Base-by-base conservation (phyloP, 2,113 vertebrate genomes). In the Mesocricetus auratus region DNA sequence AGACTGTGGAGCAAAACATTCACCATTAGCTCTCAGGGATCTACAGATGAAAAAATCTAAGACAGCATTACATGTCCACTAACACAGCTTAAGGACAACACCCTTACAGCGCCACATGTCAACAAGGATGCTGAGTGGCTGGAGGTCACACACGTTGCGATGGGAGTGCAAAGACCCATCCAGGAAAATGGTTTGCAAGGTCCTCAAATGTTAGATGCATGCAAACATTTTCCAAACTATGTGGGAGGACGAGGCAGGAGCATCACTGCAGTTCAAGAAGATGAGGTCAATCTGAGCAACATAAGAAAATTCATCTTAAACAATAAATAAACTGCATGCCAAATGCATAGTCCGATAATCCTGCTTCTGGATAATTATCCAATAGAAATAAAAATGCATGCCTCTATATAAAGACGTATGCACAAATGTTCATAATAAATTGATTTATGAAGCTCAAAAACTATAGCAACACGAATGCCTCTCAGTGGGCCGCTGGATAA, bases 151-250 rank as follows among this genome's bases (percentile, higher is more conserved):
- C 0, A 17, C 10, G 33, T 1, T 69, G 29, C 78, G 11, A 11
- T 17, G 5, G 33, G 36, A 88, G 68, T 47, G 62, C 73, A 87
- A 36, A 71, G 62, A 60, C 7, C 26, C 36, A 42, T n/a, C 58
- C 86, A 45, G n/a, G 50, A 88, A 90, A 95, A 93, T 16, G 9
- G 19, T 45, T 29, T 71, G 26, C 88, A 89, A 91, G 45, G 33
- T 81, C 64, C 86, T 33, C 36, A 26, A 78, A 89, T 58, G 31
- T 95, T 68, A 33, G 86, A 92, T 47, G 53, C 7, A n/a, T 39
- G 15, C 5, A 53, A 78, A 33, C 31, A 33, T 31, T 62, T 58
- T 45, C n/a, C 16, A 5, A 86, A 31, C 24, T 47, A 21, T 31
- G n/a, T 16, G 39, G 83, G 22, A 47, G 17, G 60, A 10, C 21